Evolutionary conservation across 1,140 invertebrate species (phyloP).

Genomic region (Spodoptera litura): DNA sequence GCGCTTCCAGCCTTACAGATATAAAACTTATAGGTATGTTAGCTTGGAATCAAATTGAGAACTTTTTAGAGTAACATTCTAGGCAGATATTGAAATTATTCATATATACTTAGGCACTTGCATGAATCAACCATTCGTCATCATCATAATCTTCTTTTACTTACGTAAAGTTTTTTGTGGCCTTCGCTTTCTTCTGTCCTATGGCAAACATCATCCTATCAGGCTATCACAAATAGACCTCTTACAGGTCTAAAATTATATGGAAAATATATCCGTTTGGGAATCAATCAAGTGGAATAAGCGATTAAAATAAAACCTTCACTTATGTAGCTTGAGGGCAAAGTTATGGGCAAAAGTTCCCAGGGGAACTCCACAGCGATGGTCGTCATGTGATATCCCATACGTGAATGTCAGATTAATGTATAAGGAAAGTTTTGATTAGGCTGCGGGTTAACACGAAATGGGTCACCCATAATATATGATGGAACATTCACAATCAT

Average conservation of each 20-base stretch:
- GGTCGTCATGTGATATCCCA: slow-evolving; percentile 6
- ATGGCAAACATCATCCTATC: too few relatives aligned
- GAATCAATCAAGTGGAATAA: neutral
- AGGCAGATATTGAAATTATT: neutral
- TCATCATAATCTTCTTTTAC: too few relatives aligned
- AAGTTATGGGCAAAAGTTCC: neutral
- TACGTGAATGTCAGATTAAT: slow-evolving; percentile 23
- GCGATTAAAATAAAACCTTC: slow-evolving; percentile 7
- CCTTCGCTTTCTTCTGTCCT: too few relatives aligned
- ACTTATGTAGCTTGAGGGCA: neutral
- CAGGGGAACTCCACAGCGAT: neutral
- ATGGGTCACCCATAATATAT: slow-evolving; percentile 13
- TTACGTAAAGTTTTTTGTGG: too few relatives aligned
- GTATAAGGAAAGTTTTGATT: slow-evolving; percentile 19
- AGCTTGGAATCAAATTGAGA: neutral
- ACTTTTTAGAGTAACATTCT: neutral
- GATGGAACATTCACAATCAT: slow-evolving; percentile 1
- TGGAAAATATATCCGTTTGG: too few relatives aligned
- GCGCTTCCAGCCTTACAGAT: slow-evolving; percentile 5
- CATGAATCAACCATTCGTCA: too few relatives aligned
- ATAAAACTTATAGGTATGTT: slow-evolving; percentile 3
- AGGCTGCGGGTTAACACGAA: slow-evolving; percentile 15
- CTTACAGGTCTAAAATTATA: too few relatives aligned
- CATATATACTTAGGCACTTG: neutral
- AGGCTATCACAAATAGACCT: too few relatives aligned